A percentile compares a stretch with the other conserved stretches of the same genome.
Evolutionary conservation across 2,113 vertebrate species (phyloP).

Genomic region (Hippocampus abdominalis): DNA sequence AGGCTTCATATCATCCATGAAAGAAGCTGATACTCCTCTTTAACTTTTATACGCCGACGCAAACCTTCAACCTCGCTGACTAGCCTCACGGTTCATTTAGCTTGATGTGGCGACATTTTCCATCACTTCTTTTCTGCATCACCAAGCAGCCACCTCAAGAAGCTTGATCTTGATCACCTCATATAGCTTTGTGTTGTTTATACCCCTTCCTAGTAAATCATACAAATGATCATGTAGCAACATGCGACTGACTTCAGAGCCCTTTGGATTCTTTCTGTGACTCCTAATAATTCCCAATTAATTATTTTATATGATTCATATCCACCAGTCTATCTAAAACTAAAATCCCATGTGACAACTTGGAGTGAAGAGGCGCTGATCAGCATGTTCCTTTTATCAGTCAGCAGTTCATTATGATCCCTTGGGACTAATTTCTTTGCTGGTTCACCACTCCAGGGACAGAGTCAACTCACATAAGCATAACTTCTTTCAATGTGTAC

Average conservation of each 20-base stretch:
- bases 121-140: constrained; percentile 3
- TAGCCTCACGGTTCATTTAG: constrained; percentile 34
- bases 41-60: constrained; percentile 36
- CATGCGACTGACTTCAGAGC: background rate
- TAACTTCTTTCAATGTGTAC: constrained; percentile 15
- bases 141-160: background rate
- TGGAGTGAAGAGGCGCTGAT: constrained; percentile 20
- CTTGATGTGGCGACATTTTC: constrained; percentile 30
- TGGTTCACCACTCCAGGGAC: constrained; percentile 27
- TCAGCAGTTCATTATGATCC: constrained; percentile 34
- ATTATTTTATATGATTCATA: background rate
- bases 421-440: constrained; percentile 48
- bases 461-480: constrained; percentile 18
- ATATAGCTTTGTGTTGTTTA: background rate
- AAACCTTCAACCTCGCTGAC: constrained; percentile 38
- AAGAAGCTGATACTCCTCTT: background rate
- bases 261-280: background rate
- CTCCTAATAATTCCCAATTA: background rate
- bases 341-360: background rate
- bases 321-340: background rate
- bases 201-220: background rate
- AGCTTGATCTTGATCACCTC: background rate
- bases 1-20: background rate
- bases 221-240: background rate
- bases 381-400: constrained; percentile 36